Evolutionary conservation across 2,113 vertebrate genomes (phyloP).

Genomic region (Elephantulus edwardii): DNA sequence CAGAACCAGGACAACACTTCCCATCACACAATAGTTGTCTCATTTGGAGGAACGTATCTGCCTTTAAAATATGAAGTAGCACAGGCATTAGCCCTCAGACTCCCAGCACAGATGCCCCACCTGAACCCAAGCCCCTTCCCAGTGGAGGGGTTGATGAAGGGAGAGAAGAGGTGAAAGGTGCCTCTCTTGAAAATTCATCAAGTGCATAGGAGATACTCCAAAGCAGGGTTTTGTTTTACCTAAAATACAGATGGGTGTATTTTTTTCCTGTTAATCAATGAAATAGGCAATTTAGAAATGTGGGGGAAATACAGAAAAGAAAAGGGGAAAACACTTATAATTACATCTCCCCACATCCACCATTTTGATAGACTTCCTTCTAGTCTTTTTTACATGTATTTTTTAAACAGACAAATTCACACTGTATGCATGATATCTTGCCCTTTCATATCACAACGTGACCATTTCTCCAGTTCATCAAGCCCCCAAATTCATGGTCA

Average conservation of each 20-base stretch:
- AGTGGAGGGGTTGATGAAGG: background rate
- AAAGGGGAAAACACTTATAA: background rate
- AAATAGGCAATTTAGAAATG: slow-evolving; percentile 28
- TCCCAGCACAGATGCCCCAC: background rate
- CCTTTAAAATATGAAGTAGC: background rate
- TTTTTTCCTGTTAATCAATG: slow-evolving; percentile 43
- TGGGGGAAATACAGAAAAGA: background rate
- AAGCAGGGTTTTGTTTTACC: background rate
- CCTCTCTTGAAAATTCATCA: background rate
- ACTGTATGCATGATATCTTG: rapidly evolving
- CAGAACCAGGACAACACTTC: background rate
- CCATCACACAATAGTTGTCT: rapidly evolving
- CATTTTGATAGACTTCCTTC: background rate
- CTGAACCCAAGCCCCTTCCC: background rate
- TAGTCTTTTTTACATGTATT: background rate
- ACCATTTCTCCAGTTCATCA: rapidly evolving
- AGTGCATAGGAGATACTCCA: background rate
- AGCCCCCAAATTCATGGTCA: rapidly evolving
- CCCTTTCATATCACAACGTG: rapidly evolving
- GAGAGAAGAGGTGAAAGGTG: rapidly evolving
- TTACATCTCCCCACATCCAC: background rate
- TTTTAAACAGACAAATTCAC: background rate
- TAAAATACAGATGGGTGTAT: slow-evolving; percentile 22
- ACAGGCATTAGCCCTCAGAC: background rate
- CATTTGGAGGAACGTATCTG: background rate